Evolutionary conservation across 2,797 vertebrate species (phyloP).

Genomic region (Balearica regulorum): DNA sequence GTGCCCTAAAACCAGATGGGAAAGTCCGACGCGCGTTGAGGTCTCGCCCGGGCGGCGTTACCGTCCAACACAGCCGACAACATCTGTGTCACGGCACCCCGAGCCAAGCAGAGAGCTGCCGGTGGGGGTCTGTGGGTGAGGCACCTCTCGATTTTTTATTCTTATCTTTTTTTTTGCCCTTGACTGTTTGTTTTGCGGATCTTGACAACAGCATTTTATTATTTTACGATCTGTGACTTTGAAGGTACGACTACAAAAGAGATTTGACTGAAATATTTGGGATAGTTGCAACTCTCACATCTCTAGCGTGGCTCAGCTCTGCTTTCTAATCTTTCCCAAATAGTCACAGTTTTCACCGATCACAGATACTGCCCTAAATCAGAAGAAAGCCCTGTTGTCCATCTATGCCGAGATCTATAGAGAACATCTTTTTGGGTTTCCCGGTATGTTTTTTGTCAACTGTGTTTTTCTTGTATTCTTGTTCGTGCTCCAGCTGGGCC

Average conservation of each 20-base stretch:
- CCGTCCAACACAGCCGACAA: background rate
- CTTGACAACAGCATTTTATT: background rate
- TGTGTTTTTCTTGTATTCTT: slow-evolving; percentile 2
- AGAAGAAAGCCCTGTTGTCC: background rate
- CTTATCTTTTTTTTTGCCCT: too few relatives aligned
- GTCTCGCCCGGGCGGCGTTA: background rate
- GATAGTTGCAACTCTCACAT: background rate
- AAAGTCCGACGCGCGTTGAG: background rate
- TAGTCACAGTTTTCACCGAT: rapidly evolving
- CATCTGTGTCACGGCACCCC: background rate
- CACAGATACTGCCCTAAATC: background rate
- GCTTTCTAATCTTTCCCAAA: background rate
- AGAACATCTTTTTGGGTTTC: slow-evolving; percentile 1
- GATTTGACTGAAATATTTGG: slow-evolving; percentile 18
- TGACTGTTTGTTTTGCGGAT: slow-evolving; percentile 2
- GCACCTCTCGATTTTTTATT: background rate
- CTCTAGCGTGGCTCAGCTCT: background rate
- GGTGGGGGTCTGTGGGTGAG: background rate
- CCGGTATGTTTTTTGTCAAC: slow-evolving; percentile 6
- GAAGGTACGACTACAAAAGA: slow-evolving; percentile 12
- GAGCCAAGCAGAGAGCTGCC: background rate
- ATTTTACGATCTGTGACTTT: background rate
- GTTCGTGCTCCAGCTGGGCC: slow-evolving; percentile 53
- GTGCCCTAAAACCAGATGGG: background rate
- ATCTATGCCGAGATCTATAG: background rate